Conservation (phyloP, 2,888 invertebrate species). For the Caenorhabditis sp. region DNA sequence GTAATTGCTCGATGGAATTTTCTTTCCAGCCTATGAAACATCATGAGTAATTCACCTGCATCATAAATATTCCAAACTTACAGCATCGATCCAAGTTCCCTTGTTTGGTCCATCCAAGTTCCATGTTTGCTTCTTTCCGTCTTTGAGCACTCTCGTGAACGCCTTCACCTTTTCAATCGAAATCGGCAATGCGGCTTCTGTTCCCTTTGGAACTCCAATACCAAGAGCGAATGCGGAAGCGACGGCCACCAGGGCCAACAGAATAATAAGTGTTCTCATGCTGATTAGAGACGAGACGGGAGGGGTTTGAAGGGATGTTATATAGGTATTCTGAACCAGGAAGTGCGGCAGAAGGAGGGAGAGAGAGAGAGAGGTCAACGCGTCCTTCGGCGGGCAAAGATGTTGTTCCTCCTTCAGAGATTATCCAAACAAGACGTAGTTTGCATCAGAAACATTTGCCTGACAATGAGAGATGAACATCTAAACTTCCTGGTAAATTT, state of each 20-base stretch:
- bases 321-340: background rate
- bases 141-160: constrained; percentile 3
- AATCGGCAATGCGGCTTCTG: background rate
- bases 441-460: constrained; percentile 2
- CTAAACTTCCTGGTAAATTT: background rate
- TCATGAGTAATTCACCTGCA: background rate
- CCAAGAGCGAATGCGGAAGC: constrained; percentile 12
- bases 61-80: background rate
- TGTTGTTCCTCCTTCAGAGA: background rate
- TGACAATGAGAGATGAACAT: background rate
- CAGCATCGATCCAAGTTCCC: constrained; percentile 17
- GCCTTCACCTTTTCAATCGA: constrained; percentile 13
- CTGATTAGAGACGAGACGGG: background rate
- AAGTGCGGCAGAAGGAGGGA: background rate
- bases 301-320: background rate
- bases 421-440: background rate
- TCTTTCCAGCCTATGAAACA: constrained; percentile 27
- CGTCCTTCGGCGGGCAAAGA: background rate
- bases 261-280: constrained; percentile 14
- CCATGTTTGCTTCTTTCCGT: constrained; percentile 23
- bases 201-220: background rate
- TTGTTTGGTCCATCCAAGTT: constrained; percentile 14
- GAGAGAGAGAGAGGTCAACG: no score
- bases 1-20: constrained; percentile 22
- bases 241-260: background rate